Percentiles rank a stretch among this genome's conserved stretches.
Evolutionary conservation across 2,113 vertebrate genomes (phyloP).

Genomic region (Salvator merianae): DNA sequence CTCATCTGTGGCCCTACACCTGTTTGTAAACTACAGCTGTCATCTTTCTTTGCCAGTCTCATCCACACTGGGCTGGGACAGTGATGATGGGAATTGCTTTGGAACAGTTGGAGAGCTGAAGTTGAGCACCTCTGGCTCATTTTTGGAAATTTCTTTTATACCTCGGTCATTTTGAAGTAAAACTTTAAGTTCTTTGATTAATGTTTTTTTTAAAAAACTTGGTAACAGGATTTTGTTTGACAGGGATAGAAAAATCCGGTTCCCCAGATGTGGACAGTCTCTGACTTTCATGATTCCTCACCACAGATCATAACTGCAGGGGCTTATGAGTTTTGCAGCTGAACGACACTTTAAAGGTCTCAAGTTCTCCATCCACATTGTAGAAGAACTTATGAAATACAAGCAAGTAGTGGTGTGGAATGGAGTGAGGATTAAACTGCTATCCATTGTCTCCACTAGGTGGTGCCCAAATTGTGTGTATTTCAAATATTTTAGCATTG

Average conservation of each 20-base stretch:
- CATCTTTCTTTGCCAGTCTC: too few relatives aligned
- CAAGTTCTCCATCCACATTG: too few relatives aligned
- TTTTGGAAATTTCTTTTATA: not conserved
- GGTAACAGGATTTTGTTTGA: too few relatives aligned
- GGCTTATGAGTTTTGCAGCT: too few relatives aligned
- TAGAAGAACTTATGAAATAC: too few relatives aligned
- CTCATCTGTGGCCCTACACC: not conserved
- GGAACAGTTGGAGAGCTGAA: not conserved
- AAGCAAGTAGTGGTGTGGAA: too few relatives aligned
- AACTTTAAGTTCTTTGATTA: not conserved
- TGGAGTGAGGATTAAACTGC: not conserved
- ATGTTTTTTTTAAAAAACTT: too few relatives aligned
- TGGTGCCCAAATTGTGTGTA: constrained; percentile 1
- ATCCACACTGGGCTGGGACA: not conserved
- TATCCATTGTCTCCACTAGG: constrained; percentile 3
- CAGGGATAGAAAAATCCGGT: too few relatives aligned
- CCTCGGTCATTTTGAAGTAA: not conserved
- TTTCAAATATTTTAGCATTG: not conserved
- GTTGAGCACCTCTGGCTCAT: not conserved
- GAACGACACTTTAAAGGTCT: too few relatives aligned
- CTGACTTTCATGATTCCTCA: too few relatives aligned
- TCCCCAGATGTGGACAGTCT: too few relatives aligned
- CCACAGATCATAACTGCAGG: too few relatives aligned
- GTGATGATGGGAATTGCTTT: not conserved
- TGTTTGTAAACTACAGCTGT: not conserved